phyloP scores from a whole-genome alignment of 1,140 invertebrate species.

The Microplitis demolitor region DNA sequence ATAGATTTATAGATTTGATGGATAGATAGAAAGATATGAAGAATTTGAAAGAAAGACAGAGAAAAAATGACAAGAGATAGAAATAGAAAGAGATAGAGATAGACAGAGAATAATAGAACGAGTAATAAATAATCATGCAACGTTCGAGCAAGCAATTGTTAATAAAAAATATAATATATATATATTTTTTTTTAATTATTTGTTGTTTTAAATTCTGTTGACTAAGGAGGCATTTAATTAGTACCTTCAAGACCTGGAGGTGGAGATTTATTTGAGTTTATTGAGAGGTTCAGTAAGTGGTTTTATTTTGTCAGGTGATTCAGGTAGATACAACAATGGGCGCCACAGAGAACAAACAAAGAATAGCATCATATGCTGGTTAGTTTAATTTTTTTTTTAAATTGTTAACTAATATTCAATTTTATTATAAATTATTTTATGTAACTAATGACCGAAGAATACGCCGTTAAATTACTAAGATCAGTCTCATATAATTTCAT shows the following conservation, averaged over 20 bases:
- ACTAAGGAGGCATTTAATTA: constrained; percentile 57
- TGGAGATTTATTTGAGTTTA: constrained; percentile 55
- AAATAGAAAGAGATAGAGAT: constrained; percentile 16
- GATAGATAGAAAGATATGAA: constrained; percentile 9
- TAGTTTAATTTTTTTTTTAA: constrained; percentile 38
- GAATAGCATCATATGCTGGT: constrained; percentile 58
- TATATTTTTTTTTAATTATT: constrained; percentile 10
- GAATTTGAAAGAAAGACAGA: background rate
- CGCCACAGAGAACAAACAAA: constrained; percentile 62
- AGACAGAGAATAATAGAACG: constrained; percentile 12
- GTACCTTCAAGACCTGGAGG: constrained; percentile 62
- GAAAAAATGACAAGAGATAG: background rate
- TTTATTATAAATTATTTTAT: background rate
- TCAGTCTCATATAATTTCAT: background rate
- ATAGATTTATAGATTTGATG: background rate
- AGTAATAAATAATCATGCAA: constrained; percentile 41
- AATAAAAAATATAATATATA: constrained; percentile 36
- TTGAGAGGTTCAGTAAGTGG: constrained; percentile 58
- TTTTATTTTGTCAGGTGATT: constrained; percentile 54
- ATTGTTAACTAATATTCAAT: background rate
- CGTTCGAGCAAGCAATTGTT: constrained; percentile 50
- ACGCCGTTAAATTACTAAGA: no score
- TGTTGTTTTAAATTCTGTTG: constrained; percentile 26
- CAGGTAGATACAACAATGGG: constrained; percentile 59
- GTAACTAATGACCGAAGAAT: no score